phyloP scores from a whole-genome alignment of 2,113 vertebrate species.

The Todiramphus saurophagus region DNA sequence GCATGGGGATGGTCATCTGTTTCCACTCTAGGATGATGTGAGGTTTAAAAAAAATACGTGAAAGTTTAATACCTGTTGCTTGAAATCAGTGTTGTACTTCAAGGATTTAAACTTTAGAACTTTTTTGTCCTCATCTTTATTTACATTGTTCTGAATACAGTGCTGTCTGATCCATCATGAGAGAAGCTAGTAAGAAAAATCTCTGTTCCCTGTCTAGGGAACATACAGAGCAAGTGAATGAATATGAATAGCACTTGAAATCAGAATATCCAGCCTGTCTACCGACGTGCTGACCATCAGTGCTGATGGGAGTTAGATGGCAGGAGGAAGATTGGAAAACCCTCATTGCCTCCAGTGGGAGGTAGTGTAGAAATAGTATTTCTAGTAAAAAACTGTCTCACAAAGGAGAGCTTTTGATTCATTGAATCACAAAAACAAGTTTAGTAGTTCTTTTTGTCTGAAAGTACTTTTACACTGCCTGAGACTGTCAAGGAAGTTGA shows the following conservation, averaged over 20 bases:
- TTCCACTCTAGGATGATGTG: neutral
- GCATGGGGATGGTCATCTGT: neutral
- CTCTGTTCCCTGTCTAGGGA: neutral
- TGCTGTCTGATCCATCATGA: neutral
- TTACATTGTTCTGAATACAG: neutral
- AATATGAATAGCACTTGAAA: neutral
- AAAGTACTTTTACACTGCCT: neutral
- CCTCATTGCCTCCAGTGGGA: neutral
- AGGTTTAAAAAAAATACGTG: neutral
- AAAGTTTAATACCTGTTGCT: neutral
- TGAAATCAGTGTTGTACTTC: neutral
- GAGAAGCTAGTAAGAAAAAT: neutral
- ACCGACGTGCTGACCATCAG: neutral
- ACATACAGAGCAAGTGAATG: neutral
- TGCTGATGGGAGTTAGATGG: neutral
- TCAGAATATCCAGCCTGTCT: neutral
- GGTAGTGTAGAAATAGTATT: neutral
- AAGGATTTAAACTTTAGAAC: neutral
- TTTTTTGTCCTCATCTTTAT: neutral
- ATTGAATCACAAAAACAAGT: neutral
- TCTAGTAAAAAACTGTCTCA: neutral
- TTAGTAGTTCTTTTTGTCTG: neutral
- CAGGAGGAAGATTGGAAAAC: neutral
- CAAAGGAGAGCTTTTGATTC: neutral
- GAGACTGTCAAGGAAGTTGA: neutral